Conservation (phyloP, 2,888 invertebrate genomes). For the Nematopogon swammerdamellus region DNA sequence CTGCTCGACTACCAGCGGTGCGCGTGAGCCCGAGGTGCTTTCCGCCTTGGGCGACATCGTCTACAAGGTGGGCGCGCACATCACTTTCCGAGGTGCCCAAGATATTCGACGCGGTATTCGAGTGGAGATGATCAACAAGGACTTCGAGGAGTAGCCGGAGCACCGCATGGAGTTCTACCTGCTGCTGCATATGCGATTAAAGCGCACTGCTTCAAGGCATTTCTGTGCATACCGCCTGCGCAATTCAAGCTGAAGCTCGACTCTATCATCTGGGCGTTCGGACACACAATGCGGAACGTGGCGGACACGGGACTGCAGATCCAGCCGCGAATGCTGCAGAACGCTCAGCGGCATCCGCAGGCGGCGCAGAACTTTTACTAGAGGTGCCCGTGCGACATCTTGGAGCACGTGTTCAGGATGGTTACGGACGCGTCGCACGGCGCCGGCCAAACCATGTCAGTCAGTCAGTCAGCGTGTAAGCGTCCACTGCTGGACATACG, state of each 20-base stretch:
- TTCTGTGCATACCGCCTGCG: constrained; percentile 92
- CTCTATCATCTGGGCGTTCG: constrained; percentile 99
- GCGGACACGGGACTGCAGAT: constrained; percentile 94
- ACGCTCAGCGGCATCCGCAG: constrained; percentile 82
- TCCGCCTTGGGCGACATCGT: constrained; percentile 96
- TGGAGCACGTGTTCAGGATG: constrained; percentile 98
- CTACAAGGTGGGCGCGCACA: constrained; percentile 83
- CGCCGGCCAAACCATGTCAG: constrained; percentile 91
- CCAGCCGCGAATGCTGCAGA: constrained; percentile 83
- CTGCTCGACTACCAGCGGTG: constrained; percentile 93
- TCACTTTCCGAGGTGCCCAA: constrained; percentile 93
- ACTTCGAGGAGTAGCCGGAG: constrained; percentile 98
- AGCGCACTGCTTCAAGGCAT: constrained; percentile 92
- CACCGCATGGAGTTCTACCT: constrained; percentile 98
- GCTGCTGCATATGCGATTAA: constrained; percentile 89
- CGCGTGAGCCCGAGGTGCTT: constrained; percentile 96
- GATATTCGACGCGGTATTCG: constrained; percentile 99
- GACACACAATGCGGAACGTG: constrained; percentile 99
- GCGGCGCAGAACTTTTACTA: constrained; percentile 98
- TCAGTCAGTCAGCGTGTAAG: too few species aligned
- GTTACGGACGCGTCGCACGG: constrained; percentile 98
- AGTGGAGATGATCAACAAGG: constrained; percentile 99
- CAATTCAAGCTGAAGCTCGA: constrained; percentile 98
- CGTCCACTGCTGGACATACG: too few species aligned
- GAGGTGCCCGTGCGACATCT: constrained; percentile 94